These are phyloP conservation scores for Acrocephalus kingi DNA, from an alignment of 2,113 vertebrate species.

Conservation along the genomic window DNA sequence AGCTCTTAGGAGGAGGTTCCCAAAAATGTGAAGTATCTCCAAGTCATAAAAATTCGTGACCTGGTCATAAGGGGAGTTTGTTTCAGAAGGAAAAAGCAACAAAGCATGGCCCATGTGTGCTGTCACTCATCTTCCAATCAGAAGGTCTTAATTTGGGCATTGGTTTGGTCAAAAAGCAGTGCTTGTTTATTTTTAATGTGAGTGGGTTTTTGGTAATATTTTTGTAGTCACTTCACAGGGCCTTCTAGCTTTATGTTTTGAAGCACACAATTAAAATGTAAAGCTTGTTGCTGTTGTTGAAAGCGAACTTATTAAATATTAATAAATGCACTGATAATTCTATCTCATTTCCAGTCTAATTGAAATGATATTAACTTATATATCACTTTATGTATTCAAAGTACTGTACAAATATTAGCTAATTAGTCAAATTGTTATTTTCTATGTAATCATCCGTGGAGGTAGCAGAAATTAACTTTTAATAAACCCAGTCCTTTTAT, in stretches of 20 bases:
- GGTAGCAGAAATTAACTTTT: slow-evolving; percentile 47
- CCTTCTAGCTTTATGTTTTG: background rate
- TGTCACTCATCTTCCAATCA: background rate
- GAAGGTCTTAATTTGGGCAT: background rate
- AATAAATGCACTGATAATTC: slow-evolving; percentile 58
- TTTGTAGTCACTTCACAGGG: background rate
- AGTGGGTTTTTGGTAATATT: background rate
- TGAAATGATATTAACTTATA: slow-evolving; percentile 62
- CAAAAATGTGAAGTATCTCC: background rate
- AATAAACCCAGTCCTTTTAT: slow-evolving; percentile 3
- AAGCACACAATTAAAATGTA: slow-evolving; percentile 57
- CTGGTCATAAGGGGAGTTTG: background rate
- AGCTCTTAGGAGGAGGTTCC: background rate
- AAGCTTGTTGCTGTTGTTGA: slow-evolving; percentile 39
- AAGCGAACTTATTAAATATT: slow-evolving; percentile 41
- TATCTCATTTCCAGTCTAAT: slow-evolving; percentile 57
- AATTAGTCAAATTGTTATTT: slow-evolving; percentile 66
- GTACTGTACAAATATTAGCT: slow-evolving; percentile 60
- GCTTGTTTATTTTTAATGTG: background rate
- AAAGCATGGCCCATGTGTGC: background rate
- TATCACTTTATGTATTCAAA: slow-evolving; percentile 45
- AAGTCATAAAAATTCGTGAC: background rate
- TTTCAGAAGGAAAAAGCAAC: background rate
- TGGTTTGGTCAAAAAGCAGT: background rate
- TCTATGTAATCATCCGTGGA: slow-evolving; percentile 41